Percentiles rank a stretch among this genome's conserved stretches.
These are phyloP conservation scores for Kryptolebias ocellatus DNA, from an alignment of 2,797 vertebrate species.

Conservation along the genomic window DNA sequence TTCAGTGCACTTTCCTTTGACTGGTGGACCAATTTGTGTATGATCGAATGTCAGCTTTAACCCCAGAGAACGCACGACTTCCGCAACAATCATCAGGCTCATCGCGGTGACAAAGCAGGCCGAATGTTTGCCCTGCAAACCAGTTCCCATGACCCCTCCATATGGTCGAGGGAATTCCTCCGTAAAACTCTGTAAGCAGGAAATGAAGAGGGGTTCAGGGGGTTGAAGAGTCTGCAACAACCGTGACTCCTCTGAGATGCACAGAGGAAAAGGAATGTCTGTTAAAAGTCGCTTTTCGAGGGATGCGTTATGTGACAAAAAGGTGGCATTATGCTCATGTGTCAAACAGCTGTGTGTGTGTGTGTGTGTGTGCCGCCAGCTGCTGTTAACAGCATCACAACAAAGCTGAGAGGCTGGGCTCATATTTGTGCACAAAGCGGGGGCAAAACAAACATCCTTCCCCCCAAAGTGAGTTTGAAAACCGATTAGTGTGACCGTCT, in stretches of 20 bases:
- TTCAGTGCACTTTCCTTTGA: conserved; percentile 45
- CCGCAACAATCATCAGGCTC: conserved; percentile 27
- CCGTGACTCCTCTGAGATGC: conserved; percentile 59
- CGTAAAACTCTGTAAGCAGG: conserved; percentile 76
- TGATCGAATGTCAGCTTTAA: conserved; percentile 43
- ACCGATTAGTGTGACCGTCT: neutral
- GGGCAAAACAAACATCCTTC: neutral
- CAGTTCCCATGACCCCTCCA: conserved; percentile 84
- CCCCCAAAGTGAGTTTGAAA: neutral
- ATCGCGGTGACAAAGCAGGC: conserved; percentile 48
- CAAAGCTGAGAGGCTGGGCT: neutral
- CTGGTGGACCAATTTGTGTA: conserved; percentile 27
- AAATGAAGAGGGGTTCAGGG: conserved; percentile 83
- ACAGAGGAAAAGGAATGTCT: conserved; percentile 42
- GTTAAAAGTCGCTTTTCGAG: conserved; percentile 20
- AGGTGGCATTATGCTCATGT: conserved; percentile 16
- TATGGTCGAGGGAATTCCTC: conserved; percentile 79
- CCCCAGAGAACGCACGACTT: conserved; percentile 27
- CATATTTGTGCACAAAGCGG: conserved; percentile 1
- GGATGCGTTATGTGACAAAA: conserved; percentile 35
- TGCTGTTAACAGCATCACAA: conserved; percentile 4
- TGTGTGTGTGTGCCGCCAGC: conserved; percentile 13
- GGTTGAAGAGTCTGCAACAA: conserved; percentile 76
- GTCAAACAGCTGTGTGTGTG: conserved; percentile 23
- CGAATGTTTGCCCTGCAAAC: conserved; percentile 65